A percentile compares a stretch with the other conserved stretches of the same genome.
phyloP scores from a whole-genome alignment of 2,113 vertebrate genomes.

The Microtus richardsoni region DNA sequence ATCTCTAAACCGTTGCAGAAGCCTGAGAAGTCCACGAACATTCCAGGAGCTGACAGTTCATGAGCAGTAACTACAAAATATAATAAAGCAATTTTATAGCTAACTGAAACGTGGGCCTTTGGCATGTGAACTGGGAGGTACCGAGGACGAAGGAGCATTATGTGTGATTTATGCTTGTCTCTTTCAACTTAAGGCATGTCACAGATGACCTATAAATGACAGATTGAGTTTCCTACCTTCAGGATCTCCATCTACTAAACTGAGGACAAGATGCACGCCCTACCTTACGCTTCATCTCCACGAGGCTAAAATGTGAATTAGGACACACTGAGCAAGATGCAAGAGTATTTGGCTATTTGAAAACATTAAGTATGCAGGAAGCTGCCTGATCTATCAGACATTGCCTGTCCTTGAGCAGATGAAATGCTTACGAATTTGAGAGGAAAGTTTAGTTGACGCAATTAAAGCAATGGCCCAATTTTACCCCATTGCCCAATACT shows the following conservation, averaged over 20 bases:
- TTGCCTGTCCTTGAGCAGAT: not conserved
- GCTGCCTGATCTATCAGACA: not conserved
- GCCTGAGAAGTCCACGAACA: not conserved
- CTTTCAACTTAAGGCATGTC: not conserved
- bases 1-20: not conserved
- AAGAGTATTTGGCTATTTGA: not conserved
- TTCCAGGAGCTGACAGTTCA: not conserved
- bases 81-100: not conserved
- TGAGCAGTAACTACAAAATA: not conserved
- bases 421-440: not conserved
- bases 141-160: not conserved
- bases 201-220: not conserved
- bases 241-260: conserved; percentile 22
- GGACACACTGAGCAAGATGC: not conserved
- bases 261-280: not conserved
- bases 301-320: not conserved
- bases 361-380: not conserved
- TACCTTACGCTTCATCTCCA: not conserved
- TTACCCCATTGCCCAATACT: not conserved
- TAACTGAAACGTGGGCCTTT: conserved; percentile 19
- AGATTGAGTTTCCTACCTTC: not conserved
- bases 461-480: not conserved
- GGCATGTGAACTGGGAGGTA: not conserved
- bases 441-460: not conserved
- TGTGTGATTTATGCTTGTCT: not conserved